phyloP scores from a whole-genome alignment of 1,140 invertebrate genomes.

The Caenorhabditis tropicalis region DNA sequence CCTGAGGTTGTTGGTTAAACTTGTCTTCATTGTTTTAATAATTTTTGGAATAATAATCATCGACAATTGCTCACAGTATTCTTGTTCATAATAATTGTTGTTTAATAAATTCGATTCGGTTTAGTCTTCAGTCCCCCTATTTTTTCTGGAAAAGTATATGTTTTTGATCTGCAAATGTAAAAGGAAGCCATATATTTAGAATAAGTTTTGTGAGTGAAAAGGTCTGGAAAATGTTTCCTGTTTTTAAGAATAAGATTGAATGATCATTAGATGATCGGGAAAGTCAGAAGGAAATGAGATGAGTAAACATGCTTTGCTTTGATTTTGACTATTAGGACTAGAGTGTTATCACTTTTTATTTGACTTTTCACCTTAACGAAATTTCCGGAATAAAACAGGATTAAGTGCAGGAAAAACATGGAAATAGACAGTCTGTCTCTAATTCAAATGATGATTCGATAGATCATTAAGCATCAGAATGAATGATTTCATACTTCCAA shows the following conservation, averaged over 20 bases:
- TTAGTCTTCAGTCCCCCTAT: background rate
- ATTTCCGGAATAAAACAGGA: too few species aligned
- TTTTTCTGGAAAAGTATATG: background rate
- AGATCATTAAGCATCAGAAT: too few species aligned
- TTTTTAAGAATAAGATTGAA: background rate
- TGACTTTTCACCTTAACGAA: background rate
- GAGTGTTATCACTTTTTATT: background rate
- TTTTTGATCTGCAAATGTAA: background rate
- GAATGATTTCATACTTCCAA: too few species aligned
- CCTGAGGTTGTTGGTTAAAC: constrained; percentile 14
- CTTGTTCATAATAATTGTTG: constrained; percentile 26
- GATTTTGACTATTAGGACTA: background rate
- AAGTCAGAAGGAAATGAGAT: background rate
- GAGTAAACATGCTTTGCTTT: background rate
- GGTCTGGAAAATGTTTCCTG: background rate
- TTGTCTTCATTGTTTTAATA: background rate
- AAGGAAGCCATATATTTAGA: background rate
- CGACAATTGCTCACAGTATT: constrained; percentile 14
- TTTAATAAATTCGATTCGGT: constrained; percentile 14
- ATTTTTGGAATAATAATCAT: background rate
- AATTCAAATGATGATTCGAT: too few species aligned
- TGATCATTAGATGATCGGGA: background rate
- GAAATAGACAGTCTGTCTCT: too few species aligned
- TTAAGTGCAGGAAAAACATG: too few species aligned
- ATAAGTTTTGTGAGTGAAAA: background rate